phyloP scores from a whole-genome alignment of 2,113 vertebrate genomes.

The Rattus norvegicus region GRCr8 NC_086035.1:12678001-12678500 shows the following conservation, averaged over 20 bases:
- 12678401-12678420: background rate
- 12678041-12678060: background rate
- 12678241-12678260: background rate
- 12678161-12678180: background rate
- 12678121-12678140: background rate
- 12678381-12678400: background rate
- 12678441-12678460: background rate
- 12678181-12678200: background rate
- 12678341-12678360: background rate
- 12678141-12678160: background rate
- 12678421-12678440: background rate
- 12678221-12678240: background rate
- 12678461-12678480: background rate
- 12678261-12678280: background rate
- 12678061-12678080: background rate
- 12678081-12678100: background rate
- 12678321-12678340: background rate
- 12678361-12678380: background rate
- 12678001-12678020: background rate
- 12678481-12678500: background rate
- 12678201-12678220: background rate
- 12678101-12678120: background rate
- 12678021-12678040: background rate
- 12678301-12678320: too few relatives aligned
- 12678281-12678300: background rate